These are phyloP conservation scores for Agonopterix subpropinquella DNA, from an alignment of 2,888 invertebrate species.

Conservation along the genomic window DNA sequence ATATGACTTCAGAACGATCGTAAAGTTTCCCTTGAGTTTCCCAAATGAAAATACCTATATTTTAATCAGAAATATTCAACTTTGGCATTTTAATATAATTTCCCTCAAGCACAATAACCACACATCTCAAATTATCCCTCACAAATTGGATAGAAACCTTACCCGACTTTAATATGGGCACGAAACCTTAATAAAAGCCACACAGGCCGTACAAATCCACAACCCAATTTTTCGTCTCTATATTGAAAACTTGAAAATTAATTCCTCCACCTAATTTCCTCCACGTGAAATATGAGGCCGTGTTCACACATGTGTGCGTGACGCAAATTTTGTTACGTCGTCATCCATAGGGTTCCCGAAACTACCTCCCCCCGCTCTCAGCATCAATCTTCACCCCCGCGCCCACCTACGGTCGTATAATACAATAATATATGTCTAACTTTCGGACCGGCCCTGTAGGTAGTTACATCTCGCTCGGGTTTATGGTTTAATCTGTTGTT, in stretches of 20 bases:
- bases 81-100: too few relatives aligned
- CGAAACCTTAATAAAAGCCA: conserved; percentile 38
- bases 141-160: conserved; percentile 41
- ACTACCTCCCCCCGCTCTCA: conserved; percentile 56
- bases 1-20: too few relatives aligned
- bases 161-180: conserved; percentile 43
- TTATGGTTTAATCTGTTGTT: conserved; percentile 16
- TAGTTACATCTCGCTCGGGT: conserved; percentile 40
- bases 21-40: too few relatives aligned
- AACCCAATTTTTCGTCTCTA: conserved; percentile 54
- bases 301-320: conserved; percentile 57
- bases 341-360: conserved; percentile 66
- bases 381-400: conserved; percentile 73
- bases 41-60: too few relatives aligned
- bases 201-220: conserved; percentile 21
- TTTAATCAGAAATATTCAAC: too few relatives aligned
- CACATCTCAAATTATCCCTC: background rate
- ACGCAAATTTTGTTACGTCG: conserved; percentile 69
- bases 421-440: conserved; percentile 76
- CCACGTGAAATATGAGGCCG: conserved; percentile 65
- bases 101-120: too few relatives aligned
- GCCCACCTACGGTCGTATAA: conserved; percentile 72
- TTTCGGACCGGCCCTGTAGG: conserved; percentile 74
- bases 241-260: conserved; percentile 72
- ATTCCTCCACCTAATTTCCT: conserved; percentile 68